Conservation (phyloP, 2,888 invertebrate species). For the Amblyteles armatorius region DNA sequence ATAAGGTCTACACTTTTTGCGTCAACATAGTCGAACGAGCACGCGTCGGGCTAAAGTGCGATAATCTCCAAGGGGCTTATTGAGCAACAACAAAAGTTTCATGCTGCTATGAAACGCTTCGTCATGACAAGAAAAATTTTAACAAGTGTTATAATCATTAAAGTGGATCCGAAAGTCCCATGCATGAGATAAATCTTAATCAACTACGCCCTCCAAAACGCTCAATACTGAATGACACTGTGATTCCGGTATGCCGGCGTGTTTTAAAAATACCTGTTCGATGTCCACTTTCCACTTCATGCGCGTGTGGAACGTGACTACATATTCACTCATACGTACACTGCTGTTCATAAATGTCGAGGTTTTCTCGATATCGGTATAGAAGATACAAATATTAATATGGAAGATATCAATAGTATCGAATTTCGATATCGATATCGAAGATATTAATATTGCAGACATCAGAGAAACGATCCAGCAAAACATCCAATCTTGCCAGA, state of each 20-base stretch:
- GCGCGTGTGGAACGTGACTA: no score
- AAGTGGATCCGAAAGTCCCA: slow-evolving; percentile 5
- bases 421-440: no score
- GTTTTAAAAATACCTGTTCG: not conserved
- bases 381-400: no score
- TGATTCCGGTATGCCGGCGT: not conserved
- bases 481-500: no score
- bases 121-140: slow-evolving; percentile 18
- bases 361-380: no score
- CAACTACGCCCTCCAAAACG: not conserved
- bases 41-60: slow-evolving; percentile 41
- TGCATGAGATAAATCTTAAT: not conserved
- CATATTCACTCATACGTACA: no score
- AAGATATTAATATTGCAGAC: no score
- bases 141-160: not conserved
- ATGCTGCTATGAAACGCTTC: slow-evolving; percentile 10
- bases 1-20: not conserved
- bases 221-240: not conserved
- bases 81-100: slow-evolving; percentile 48
- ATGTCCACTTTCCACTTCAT: not conserved
- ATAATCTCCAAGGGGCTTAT: slow-evolving; percentile 54
- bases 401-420: no score
- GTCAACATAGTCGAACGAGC: slow-evolving; percentile 36
- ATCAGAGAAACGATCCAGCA: no score
- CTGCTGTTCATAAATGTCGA: no score